phyloP scores from a whole-genome alignment of 2,888 invertebrate species.

The Anarsia innoxiella region DNA sequence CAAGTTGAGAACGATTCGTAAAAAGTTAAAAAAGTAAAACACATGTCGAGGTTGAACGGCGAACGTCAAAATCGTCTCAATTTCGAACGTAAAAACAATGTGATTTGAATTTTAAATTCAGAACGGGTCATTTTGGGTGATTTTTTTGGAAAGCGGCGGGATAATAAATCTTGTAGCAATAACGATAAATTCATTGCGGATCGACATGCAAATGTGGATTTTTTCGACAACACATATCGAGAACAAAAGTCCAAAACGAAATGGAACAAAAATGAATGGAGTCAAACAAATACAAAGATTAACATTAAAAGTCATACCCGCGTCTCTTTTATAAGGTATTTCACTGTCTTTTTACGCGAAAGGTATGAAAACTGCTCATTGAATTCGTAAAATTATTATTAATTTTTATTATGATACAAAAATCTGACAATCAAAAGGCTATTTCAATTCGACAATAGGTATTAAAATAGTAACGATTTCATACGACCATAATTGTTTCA shows the following conservation, averaged over 20 bases:
- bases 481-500: no score
- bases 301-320: no score
- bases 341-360: no score
- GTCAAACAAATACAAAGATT: conserved; percentile 21
- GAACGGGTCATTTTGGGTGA: conserved; percentile 59
- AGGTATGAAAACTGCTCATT: no score
- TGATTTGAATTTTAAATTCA: conserved; percentile 69
- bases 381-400: no score
- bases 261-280: conserved; percentile 32
- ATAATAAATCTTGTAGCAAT: conserved; percentile 70
- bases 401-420: no score
- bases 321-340: no score
- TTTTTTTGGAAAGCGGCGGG: conserved; percentile 61
- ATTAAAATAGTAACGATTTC: no score
- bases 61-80: conserved; percentile 72
- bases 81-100: conserved; percentile 66
- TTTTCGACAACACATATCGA: conserved; percentile 57
- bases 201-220: conserved; percentile 72
- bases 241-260: conserved; percentile 25
- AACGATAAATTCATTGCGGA: conserved; percentile 74
- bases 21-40: conserved; percentile 30
- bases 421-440: no score
- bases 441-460: no score
- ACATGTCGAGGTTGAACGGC: conserved; percentile 53
- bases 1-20: conserved; percentile 17